phyloP scores from a whole-genome alignment of 1,140 invertebrate genomes.

The Manduca sexta region DNA sequence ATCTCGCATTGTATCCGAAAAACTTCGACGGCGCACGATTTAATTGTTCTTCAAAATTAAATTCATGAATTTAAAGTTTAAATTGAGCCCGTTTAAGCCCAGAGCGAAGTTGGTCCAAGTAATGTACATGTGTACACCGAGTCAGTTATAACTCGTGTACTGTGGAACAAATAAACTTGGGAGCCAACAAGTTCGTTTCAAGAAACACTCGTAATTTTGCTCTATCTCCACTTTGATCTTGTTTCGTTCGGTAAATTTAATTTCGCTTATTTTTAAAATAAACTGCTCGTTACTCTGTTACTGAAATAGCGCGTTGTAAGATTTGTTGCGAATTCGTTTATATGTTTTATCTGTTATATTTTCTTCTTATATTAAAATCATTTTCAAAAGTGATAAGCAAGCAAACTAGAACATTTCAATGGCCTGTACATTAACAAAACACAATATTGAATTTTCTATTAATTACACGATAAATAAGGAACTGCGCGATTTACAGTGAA shows the following conservation, averaged over 20 bases:
- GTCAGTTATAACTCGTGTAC: conserved; percentile 6
- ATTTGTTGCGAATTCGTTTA: no score
- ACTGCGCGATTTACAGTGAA: no score
- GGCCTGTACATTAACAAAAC: no score
- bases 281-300: background rate
- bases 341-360: no score
- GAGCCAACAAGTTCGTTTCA: conserved; percentile 20
- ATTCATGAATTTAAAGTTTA: conserved; percentile 22
- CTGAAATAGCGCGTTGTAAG: no score
- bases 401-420: no score
- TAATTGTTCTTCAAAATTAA: conserved; percentile 4
- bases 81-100: conserved; percentile 27
- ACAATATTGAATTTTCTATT: no score
- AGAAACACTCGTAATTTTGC: conserved; percentile 26
- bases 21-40: background rate
- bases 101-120: conserved; percentile 3
- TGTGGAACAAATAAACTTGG: conserved; percentile 18
- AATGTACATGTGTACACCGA: conserved; percentile 6
- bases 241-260: conserved; percentile 26
- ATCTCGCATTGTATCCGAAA: background rate
- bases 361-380: no score
- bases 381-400: no score
- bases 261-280: conserved; percentile 10
- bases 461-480: no score
- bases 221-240: conserved; percentile 29